Evolutionary conservation across 2,113 vertebrate genomes (phyloP).

Genomic region (Podarcis raffonei): DNA sequence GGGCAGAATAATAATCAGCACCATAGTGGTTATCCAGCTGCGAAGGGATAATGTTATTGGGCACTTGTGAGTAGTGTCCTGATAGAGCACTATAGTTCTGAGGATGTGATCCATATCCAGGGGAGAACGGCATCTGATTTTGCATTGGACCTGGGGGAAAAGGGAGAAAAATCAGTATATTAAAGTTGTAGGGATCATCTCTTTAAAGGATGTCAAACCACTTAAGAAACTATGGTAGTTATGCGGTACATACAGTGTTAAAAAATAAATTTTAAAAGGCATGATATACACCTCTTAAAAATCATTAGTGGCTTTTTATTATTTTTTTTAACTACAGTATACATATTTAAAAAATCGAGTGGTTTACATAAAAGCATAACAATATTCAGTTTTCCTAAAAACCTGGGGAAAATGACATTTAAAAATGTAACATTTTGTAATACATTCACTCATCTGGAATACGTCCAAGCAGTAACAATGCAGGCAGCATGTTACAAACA

Average conservation of each 20-base stretch:
- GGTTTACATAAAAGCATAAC: too few relatives aligned
- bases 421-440: background rate
- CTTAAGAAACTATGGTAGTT: too few relatives aligned
- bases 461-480: background rate
- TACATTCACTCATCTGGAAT: background rate
- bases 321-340: background rate
- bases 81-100: constrained; percentile 77
- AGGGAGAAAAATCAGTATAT: background rate
- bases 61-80: constrained; percentile 77
- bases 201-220: background rate
- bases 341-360: too few relatives aligned
- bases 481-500: too few relatives aligned
- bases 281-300: background rate
- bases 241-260: too few relatives aligned
- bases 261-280: too few relatives aligned
- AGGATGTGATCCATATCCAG: constrained; percentile 79
- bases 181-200: background rate
- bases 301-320: background rate
- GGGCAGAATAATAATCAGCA: constrained; percentile 81
- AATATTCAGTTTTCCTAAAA: too few relatives aligned
- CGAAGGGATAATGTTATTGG: constrained; percentile 81
- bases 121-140: constrained; percentile 75
- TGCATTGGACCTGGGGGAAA: constrained; percentile 84
- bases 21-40: constrained; percentile 77
- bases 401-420: too few relatives aligned